These are phyloP conservation scores for Ophonus ardosiacus DNA, from an alignment of 2,888 invertebrate species.

Conservation along the genomic window DNA sequence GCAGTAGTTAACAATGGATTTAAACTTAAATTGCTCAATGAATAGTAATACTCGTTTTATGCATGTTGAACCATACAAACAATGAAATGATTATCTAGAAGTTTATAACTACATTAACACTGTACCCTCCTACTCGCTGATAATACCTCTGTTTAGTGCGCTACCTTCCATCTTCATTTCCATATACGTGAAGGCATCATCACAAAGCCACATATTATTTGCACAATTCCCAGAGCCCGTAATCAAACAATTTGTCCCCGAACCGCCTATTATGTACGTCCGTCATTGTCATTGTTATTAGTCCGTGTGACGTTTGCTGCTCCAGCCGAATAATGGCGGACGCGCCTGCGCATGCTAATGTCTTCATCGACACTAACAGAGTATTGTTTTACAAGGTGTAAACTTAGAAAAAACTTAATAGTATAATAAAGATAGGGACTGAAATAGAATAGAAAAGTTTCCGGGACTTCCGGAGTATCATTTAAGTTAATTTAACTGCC, in stretches of 20 bases:
- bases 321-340: conserved; percentile 9
- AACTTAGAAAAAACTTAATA: too few species aligned
- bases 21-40: neutral
- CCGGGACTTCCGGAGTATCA: too few species aligned
- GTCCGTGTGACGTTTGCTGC: conserved; percentile 39
- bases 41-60: neutral
- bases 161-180: conserved; percentile 34
- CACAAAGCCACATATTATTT: conserved; percentile 41
- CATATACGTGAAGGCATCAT: conserved; percentile 8
- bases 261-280: conserved; percentile 41
- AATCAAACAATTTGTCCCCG: conserved; percentile 46
- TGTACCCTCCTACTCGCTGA: neutral
- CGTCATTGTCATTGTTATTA: conserved; percentile 47
- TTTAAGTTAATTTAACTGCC: too few species aligned
- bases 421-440: too few species aligned
- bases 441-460: too few species aligned
- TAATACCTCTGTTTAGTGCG: conserved; percentile 3
- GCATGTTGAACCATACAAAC: neutral
- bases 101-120: neutral
- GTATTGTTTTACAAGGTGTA: too few species aligned
- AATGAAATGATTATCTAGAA: neutral
- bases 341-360: conserved; percentile 23
- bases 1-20: too few species aligned
- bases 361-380: neutral
- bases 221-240: conserved; percentile 38